Base-by-base conservation (phyloP, 2,797 vertebrate species). In the Botia almorhae region DNA sequence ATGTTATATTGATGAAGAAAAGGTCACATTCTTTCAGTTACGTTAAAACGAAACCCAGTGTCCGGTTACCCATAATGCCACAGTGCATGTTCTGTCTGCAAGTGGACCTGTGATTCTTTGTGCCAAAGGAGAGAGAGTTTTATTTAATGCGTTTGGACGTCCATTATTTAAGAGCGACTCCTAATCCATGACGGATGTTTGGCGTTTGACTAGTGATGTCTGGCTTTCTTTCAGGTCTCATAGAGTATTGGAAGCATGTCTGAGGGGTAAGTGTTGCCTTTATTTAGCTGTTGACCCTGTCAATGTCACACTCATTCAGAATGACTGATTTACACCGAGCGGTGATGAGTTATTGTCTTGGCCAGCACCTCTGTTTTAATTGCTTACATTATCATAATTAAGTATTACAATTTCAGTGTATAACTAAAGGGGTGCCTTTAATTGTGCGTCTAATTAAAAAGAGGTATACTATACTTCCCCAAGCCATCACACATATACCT, bases 221-320 rank as follows among this genome's bases (percentile, higher is more conserved):
- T 85, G 82, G 84, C 75, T 85, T 71, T 72, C 75, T 85, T 82
- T 87, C 77, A 89, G 87, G 80, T 85, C 87, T 85, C 86, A 69
- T 72, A 86, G 83, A 82, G 74, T 72, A 82, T 87, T 64, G 84
- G 82, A 77, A 82, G 78, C 84, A 89, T 84, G 90, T 90, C 88
- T 87, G 80, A 89, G 73, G 86, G 88, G 81, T 88, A 80, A 87
- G 90, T 81, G 65, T 86, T 78, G 82, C 63, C 71, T 85, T 86
- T 86, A 85, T 87, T 85, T 84, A 82, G 85, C 87, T 83, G 33
- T 82, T 84, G 79, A 11, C 2, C 58, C 53, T 79, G 46, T 67
- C 65, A 84, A 76, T 33, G 82, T 70, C 68, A 82, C 61, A 74
- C 64, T 79, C 23, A 36, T 21, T 55, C 26, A 68, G 29, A 48